Evolutionary conservation across 2,888 invertebrate species (phyloP), one percentile per base, ranked within the genome.

Genomic region (Augochlorella aurata): DNA sequence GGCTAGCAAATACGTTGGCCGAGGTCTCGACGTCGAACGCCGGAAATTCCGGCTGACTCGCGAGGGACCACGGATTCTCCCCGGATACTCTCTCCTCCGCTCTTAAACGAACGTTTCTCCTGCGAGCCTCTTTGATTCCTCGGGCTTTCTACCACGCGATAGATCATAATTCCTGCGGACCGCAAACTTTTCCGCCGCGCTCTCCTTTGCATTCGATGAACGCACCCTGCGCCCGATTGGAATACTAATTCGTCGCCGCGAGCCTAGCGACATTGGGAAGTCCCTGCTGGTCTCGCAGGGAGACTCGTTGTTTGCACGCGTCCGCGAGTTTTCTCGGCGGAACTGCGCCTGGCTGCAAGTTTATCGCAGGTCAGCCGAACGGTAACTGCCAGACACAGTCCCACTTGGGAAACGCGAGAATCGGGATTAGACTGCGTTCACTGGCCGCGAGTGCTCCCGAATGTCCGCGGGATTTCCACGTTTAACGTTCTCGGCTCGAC

Each of bases 391-490:
- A 9, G 49, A 66, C 54, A 61, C 52, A 38, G 38, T 5, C 5
- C 38, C 38, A 2, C 38, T 38, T 38, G 38, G 38, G 38, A 38
- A 38, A 7, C 69, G 24, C 71, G 67, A 68, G 54, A 83, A 74
- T 83, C 54, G 67, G 82, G 74, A 83, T 83, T 83, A 74, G 77
- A 82, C 74, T 65, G 63, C 54, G 29, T 8, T 61, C 61, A 9
- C 29, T 29, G 61, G 61, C 24, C 29, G 29, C 29, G 72, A 45
- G 24, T 72, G 69, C 76, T 74, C 47, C 38, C 21, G 38, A 77
- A 65, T 82, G 82, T 83, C 77, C 77, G 63, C 58, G 78, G 67
- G 87, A 85, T 85, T 87, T 77, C 87, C 38, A 0, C 87, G 82
- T 24, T 76, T 74, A 77, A 74, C 76, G 81, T 63, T 38, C 76